Conservation (phyloP, 2,113 vertebrate species). For the Dolichotis patagonum region DNA sequence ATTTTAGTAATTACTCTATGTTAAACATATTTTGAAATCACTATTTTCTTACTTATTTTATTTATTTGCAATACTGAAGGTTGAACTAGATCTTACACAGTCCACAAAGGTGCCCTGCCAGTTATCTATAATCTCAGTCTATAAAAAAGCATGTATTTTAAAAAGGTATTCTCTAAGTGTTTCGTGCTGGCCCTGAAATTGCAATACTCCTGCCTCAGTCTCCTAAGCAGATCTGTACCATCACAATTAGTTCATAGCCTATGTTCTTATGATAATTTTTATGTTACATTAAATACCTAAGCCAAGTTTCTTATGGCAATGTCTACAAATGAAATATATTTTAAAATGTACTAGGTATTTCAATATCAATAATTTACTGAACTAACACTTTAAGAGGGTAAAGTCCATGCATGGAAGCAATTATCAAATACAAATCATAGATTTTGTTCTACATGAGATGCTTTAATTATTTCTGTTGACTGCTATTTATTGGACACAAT, state of each 20-base stretch:
- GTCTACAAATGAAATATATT: neutral
- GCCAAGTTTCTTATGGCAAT: neutral
- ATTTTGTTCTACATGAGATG: neutral
- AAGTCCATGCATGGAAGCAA: neutral
- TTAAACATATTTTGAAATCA: neutral
- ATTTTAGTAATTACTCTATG: neutral
- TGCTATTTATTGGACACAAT: neutral
- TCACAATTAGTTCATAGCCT: neutral
- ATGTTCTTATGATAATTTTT: neutral
- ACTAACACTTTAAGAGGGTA: neutral
- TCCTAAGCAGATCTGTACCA: neutral
- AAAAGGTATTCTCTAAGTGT: neutral
- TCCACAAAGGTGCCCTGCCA: neutral
- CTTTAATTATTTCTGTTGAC: neutral
- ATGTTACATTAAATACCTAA: neutral
- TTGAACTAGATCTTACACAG: neutral
- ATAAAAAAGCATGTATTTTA: neutral
- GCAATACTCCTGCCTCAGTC: neutral
- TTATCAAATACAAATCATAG: neutral
- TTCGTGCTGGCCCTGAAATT: neutral
- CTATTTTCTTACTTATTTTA: neutral
- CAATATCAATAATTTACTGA: neutral
- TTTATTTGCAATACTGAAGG: no score
- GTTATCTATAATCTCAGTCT: neutral
- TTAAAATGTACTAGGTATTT: neutral